A percentile compares a stretch with the other conserved stretches of the same genome.
phyloP scores from a whole-genome alignment of 2,888 invertebrate species.

The Pachycephus smyrnensis region DNA sequence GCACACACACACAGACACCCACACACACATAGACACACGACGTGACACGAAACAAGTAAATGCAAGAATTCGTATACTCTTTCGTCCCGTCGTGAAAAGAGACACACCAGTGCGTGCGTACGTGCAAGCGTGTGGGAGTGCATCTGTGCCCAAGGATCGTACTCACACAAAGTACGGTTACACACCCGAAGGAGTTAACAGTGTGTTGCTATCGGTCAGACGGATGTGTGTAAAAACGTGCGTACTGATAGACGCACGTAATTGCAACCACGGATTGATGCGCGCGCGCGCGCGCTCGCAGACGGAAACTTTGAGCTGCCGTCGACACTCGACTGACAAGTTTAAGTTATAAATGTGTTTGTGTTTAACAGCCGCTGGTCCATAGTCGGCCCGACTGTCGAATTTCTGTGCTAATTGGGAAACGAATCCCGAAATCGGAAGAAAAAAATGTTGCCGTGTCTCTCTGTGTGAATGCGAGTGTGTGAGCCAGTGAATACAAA shows the following conservation, averaged over 20 bases:
- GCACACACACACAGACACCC: constrained; percentile 13
- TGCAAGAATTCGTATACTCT: constrained; percentile 7
- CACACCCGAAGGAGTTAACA: no score
- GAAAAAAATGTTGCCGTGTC: not conserved
- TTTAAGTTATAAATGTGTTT: not conserved
- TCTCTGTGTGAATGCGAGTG: not conserved
- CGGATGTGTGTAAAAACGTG: no score
- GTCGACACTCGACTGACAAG: not conserved
- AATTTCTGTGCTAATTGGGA: not conserved
- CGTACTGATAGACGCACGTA: not conserved
- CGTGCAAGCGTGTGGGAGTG: no score
- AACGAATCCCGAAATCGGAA: not conserved
- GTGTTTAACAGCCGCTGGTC: not conserved
- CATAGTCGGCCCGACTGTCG: not conserved
- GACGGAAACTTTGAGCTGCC: not conserved
- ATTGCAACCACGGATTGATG: not conserved
- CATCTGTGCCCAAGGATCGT: no score
- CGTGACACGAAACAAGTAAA: constrained; percentile 4
- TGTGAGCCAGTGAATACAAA: not conserved
- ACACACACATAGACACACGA: constrained; percentile 22
- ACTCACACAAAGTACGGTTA: no score
- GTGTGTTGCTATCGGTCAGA: no score
- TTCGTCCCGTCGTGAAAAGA: no score
- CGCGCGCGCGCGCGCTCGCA: not conserved
- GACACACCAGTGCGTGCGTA: not conserved